Percentiles rank a stretch among this genome's conserved stretches.
Evolutionary conservation across 1,140 invertebrate species (phyloP).

Genomic region (Macrosteles quadrilineatus): DNA sequence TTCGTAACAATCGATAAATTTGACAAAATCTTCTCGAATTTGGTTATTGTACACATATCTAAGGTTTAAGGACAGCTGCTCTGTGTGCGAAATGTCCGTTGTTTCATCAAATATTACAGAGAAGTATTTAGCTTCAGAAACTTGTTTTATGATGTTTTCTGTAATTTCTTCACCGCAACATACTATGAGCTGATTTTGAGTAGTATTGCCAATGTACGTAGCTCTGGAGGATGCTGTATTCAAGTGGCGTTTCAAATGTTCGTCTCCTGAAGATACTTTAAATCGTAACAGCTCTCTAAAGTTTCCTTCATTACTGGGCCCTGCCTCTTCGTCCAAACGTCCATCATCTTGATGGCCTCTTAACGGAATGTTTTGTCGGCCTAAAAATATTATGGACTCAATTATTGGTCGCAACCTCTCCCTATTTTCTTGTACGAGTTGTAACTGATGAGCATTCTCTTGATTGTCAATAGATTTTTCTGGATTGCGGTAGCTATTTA

Average conservation of each 20-base stretch:
- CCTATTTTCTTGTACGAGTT: conserved; percentile 42
- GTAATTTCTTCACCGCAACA: conserved; percentile 41
- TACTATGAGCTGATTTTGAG: conserved; percentile 45
- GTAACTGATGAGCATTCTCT: conserved; percentile 18
- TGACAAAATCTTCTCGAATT: too few relatives aligned
- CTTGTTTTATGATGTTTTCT: conserved; percentile 37
- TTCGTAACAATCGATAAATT: conserved; percentile 38
- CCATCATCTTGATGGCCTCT: conserved; percentile 41
- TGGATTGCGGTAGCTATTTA: conserved; percentile 33
- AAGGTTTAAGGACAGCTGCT: conserved; percentile 41
- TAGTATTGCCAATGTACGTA: conserved; percentile 44
- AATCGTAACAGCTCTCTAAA: conserved; percentile 43
- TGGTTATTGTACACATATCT: conserved; percentile 38
- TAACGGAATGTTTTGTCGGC: too few relatives aligned
- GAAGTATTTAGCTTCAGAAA: conserved; percentile 38
- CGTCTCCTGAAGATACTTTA: conserved; percentile 40
- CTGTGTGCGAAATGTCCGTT: too few relatives aligned
- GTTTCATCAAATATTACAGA: too few relatives aligned
- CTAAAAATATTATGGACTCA: conserved; percentile 41
- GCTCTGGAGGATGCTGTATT: conserved; percentile 37
- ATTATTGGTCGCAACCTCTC: conserved; percentile 38
- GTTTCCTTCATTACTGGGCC: conserved; percentile 42
- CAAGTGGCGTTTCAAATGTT: conserved; percentile 40
- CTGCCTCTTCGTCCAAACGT: conserved; percentile 28
- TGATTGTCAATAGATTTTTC: conserved; percentile 22